Evolutionary conservation across 35 echinoderm and acorn worm genomes (phyloP).

Genomic region (Eucidaris tribuloides): DNA sequence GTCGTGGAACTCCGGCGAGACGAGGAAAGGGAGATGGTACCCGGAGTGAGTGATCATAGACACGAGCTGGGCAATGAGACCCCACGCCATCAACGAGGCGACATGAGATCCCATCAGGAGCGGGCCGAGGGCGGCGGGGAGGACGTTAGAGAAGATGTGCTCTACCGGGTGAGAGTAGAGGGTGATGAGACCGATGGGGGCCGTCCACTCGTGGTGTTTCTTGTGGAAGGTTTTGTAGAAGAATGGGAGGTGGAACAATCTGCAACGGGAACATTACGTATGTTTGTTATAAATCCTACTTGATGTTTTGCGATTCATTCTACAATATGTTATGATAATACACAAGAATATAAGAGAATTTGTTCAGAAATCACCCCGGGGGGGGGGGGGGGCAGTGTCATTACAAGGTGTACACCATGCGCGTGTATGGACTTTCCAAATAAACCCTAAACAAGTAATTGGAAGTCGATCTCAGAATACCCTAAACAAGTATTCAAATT

Average conservation of each 20-base stretch:
- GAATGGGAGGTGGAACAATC: conserved; percentile 19
- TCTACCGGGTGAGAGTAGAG: conserved; percentile 54
- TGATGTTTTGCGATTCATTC: too few species aligned
- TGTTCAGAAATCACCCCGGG: too few species aligned
- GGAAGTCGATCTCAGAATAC: too few species aligned
- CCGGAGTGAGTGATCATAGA: conserved; percentile 41
- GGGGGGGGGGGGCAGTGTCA: too few species aligned
- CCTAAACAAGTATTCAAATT: too few species aligned
- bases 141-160: conserved; percentile 35
- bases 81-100: conserved; percentile 2
- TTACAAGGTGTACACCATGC: too few species aligned
- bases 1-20: conserved; percentile 61
- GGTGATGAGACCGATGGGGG: conserved; percentile 44
- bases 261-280: too few species aligned
- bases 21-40: conserved; percentile 64
- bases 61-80: not conserved
- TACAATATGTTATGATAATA: too few species aligned
- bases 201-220: conserved; percentile 57
- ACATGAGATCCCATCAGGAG: conserved; percentile 65
- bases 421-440: too few species aligned
- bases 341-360: too few species aligned
- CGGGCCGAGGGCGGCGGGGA: conserved; percentile 30
- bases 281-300: too few species aligned
- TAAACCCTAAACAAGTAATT: too few species aligned
- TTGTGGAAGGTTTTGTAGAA: conserved; percentile 40